Evolutionary conservation across 2,113 vertebrate genomes (phyloP).

Genomic region (Euleptes europaea): DNA sequence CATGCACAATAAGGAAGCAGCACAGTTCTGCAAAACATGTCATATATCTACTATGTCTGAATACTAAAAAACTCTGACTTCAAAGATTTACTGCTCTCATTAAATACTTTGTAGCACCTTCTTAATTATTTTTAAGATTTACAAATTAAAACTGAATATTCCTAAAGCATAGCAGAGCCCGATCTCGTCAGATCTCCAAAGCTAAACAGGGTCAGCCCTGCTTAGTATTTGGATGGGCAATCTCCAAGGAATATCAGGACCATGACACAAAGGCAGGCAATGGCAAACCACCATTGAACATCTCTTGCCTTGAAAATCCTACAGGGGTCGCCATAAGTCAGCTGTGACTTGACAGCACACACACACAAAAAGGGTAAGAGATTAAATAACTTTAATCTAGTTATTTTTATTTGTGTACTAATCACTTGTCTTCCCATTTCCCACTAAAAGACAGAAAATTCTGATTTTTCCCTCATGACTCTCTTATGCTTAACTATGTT

Average conservation of each 20-base stretch:
- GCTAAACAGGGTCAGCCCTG: too few species aligned
- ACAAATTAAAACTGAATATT: not conserved
- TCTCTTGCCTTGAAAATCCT: too few species aligned
- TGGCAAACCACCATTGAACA: too few species aligned
- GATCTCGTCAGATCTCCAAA: too few species aligned
- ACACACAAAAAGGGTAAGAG: too few species aligned
- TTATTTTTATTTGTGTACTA: slow-evolving; percentile 12
- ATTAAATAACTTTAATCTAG: not conserved
- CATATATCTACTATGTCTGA: not conserved
- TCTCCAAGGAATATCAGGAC: too few species aligned
- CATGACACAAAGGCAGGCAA: too few species aligned
- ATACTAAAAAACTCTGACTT: not conserved
- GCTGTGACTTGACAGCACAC: too few species aligned
- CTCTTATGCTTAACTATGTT: slow-evolving; percentile 37
- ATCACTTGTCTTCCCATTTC: not conserved
- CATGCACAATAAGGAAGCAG: not conserved
- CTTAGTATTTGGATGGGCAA: too few species aligned
- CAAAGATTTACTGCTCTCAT: too few species aligned
- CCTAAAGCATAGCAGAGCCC: not conserved
- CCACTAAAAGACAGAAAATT: slow-evolving; percentile 2
- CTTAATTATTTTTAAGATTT: not conserved
- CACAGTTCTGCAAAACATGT: not conserved
- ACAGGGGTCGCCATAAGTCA: too few species aligned
- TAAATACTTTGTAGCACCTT: not conserved
- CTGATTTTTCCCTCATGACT: slow-evolving; percentile 23